Evolutionary conservation across 2,113 vertebrate genomes (phyloP).

Genomic region (Smithornis capensis): DNA sequence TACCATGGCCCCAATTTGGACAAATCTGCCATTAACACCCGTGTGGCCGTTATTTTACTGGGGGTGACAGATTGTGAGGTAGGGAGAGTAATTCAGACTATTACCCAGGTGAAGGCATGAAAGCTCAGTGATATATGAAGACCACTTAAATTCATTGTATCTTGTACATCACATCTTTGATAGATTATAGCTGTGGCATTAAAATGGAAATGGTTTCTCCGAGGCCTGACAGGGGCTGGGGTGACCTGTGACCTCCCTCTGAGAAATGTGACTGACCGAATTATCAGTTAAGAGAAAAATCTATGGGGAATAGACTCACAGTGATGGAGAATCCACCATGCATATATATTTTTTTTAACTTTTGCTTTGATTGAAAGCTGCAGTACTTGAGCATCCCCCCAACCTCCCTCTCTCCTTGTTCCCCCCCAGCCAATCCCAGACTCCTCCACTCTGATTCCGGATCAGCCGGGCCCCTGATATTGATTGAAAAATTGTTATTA

Average conservation of each 20-base stretch:
- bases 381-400: neutral
- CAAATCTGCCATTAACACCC: conserved; percentile 82
- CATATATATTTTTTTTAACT: conserved; percentile 76
- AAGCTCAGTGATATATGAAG: conserved; percentile 89
- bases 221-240: conserved; percentile 85
- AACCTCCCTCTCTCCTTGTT: neutral
- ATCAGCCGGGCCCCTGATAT: conserved; percentile 64
- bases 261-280: conserved; percentile 87
- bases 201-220: conserved; percentile 97
- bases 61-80: conserved; percentile 88
- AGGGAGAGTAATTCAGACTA: conserved; percentile 89
- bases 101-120: conserved; percentile 90
- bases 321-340: conserved; percentile 74
- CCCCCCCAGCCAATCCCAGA: neutral
- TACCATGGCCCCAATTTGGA: conserved; percentile 77
- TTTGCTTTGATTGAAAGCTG: conserved; percentile 74
- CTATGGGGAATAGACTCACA: conserved; percentile 82
- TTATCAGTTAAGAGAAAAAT: conserved; percentile 89
- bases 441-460: conserved; percentile 22
- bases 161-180: conserved; percentile 93
- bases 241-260: conserved; percentile 85
- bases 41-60: conserved; percentile 83
- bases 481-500: conserved; percentile 87
- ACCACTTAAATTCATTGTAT: conserved; percentile 90
- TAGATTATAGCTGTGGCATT: conserved; percentile 98